phyloP scores from a whole-genome alignment of 1,140 invertebrate genomes.

The Phocides pigmalion region DNA sequence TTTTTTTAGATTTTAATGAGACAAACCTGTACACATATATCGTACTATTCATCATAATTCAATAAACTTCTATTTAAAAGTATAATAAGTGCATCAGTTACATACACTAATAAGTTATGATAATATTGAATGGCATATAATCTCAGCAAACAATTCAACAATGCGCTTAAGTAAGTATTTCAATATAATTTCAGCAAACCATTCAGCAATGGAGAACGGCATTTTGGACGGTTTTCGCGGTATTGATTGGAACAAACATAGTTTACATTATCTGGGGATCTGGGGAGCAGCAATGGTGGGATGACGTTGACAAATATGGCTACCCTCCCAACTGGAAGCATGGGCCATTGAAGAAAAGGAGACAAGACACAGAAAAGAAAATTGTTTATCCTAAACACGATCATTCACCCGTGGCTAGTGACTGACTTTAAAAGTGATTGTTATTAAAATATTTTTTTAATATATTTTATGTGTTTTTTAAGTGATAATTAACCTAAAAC shows the following conservation, averaged over 20 bases:
- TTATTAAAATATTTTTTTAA: neutral
- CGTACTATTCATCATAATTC: too few species aligned
- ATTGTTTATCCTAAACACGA: slow-evolving; percentile 72
- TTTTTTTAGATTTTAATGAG: too few species aligned
- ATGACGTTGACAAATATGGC: slow-evolving; percentile 80
- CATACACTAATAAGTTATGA: too few species aligned
- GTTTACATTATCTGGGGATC: slow-evolving; percentile 89
- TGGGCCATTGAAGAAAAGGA: slow-evolving; percentile 59
- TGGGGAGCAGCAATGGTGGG: slow-evolving; percentile 89
- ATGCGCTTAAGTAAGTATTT: too few species aligned
- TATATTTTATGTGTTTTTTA: too few species aligned
- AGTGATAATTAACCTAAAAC: too few species aligned
- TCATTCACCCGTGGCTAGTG: slow-evolving; percentile 62
- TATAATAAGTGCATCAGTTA: too few species aligned
- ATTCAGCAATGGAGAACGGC: slow-evolving; percentile 88
- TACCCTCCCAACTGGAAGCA: slow-evolving; percentile 72
- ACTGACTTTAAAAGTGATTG: slow-evolving; percentile 36
- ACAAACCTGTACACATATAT: too few species aligned
- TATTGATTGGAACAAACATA: slow-evolving; percentile 88
- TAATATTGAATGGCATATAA: too few species aligned
- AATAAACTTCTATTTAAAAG: too few species aligned
- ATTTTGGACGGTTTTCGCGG: slow-evolving; percentile 67
- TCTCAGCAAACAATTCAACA: too few species aligned
- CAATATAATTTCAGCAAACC: slow-evolving; percentile 85
- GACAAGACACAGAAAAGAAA: slow-evolving; percentile 58